Evolutionary conservation across 2,113 vertebrate genomes (phyloP).

Genomic region (Pedionomus torquatus): DNA sequence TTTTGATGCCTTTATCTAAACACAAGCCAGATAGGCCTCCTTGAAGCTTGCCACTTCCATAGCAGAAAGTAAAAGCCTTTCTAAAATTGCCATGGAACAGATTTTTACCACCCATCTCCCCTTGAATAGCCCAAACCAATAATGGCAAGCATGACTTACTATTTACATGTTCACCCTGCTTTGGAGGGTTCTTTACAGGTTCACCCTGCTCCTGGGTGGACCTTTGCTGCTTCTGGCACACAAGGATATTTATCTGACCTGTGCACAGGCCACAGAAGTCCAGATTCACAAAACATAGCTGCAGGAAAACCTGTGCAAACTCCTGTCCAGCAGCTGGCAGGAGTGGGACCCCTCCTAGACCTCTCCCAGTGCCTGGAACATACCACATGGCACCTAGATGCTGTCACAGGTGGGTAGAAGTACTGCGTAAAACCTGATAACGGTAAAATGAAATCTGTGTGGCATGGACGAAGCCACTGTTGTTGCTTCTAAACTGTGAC

Average conservation of each 20-base stretch:
- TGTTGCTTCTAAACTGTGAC: not conserved
- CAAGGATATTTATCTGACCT: rapidly evolving
- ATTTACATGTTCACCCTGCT: not conserved
- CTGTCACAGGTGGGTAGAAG: not conserved
- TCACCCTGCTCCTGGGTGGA: not conserved
- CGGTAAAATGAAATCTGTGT: not conserved
- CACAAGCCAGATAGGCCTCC: not conserved
- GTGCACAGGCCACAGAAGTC: not conserved
- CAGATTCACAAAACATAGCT: not conserved
- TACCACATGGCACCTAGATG: not conserved
- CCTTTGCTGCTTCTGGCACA: not conserved
- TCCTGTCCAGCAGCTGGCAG: not conserved
- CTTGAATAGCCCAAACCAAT: not conserved
- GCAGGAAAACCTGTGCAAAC: not conserved
- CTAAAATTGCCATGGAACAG: not conserved
- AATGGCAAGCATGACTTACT: not conserved
- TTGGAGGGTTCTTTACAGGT: not conserved
- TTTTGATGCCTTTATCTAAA: not conserved
- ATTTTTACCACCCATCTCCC: not conserved
- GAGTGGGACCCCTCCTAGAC: not conserved
- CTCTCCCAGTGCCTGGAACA: not conserved
- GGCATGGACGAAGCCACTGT: not conserved
- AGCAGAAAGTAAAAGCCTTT: not conserved
- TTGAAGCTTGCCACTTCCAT: not conserved
- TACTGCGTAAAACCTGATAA: not conserved